phyloP scores from a whole-genome alignment of 2,888 invertebrate species.

The Amblyteles armatorius region DNA sequence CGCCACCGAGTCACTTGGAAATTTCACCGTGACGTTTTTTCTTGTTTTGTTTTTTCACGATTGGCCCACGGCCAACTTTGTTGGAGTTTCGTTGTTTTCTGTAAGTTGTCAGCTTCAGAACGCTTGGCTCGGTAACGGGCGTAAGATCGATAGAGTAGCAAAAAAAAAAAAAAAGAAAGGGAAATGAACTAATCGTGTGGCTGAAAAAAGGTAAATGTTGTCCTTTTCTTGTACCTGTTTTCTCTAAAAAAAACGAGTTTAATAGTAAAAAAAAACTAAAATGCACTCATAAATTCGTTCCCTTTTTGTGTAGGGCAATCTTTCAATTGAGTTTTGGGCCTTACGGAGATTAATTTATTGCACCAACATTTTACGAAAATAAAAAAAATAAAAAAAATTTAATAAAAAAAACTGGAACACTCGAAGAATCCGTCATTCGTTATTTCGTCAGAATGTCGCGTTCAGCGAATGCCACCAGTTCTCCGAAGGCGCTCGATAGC shows the following conservation, averaged over 20 bases:
- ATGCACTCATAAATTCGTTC: no score
- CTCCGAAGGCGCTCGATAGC: constrained; percentile 2
- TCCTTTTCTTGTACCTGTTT: no score
- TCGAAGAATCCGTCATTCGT: neutral
- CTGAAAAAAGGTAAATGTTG: no score
- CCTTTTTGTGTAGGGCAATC: no score
- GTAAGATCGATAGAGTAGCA: neutral
- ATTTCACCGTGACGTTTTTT: constrained; percentile 48
- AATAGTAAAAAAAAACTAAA: no score
- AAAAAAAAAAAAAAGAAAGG: neutral
- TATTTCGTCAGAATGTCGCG: neutral
- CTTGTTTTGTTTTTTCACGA: constrained; percentile 11
- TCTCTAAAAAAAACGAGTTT: neutral
- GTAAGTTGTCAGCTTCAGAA: constrained; percentile 37
- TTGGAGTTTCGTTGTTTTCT: constrained; percentile 22
- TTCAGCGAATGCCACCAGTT: neutral
- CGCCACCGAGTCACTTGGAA: constrained; percentile 29
- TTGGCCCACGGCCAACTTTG: constrained; percentile 12
- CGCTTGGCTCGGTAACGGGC: neutral
- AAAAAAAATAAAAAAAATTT: neutral
- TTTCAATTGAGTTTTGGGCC: no score
- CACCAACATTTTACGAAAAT: no score
- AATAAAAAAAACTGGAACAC: neutral
- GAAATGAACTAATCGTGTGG: no score
- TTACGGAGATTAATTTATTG: no score